Conservation (phyloP, 2,888 invertebrate species). For the Platerodrilus igneus region DNA sequence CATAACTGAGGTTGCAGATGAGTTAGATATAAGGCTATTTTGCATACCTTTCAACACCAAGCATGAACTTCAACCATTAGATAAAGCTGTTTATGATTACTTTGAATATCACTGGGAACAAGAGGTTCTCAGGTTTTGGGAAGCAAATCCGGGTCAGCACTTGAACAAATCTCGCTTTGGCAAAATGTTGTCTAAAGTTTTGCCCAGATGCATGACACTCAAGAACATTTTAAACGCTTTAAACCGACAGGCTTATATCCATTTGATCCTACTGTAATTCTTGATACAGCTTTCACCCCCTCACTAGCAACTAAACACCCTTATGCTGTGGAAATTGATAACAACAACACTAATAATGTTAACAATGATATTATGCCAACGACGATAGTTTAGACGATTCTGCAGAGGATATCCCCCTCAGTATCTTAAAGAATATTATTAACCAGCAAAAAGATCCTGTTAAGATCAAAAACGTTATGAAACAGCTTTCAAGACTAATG, state of each 20-base stretch:
- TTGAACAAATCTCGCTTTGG: slow-evolving; percentile 25
- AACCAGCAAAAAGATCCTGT: too few relatives aligned
- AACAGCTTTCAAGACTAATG: too few relatives aligned
- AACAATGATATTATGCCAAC: too few relatives aligned
- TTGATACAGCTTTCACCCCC: slow-evolving; percentile 33
- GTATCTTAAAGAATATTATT: too few relatives aligned
- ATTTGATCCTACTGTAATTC: slow-evolving; percentile 31
- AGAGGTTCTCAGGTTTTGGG: slow-evolving; percentile 19
- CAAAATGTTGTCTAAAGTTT: slow-evolving; percentile 27
- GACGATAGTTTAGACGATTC: too few relatives aligned
- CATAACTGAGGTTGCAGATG: slow-evolving; percentile 25
- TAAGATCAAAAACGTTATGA: too few relatives aligned
- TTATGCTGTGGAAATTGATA: too few relatives aligned
- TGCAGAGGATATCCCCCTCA: too few relatives aligned
- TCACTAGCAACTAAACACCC: too few relatives aligned
- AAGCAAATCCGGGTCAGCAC: slow-evolving; percentile 17
- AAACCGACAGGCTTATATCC: slow-evolving; percentile 31
- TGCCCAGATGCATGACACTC: slow-evolving; percentile 30
- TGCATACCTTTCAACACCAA: slow-evolving; percentile 26
- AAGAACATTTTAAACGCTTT: slow-evolving; percentile 31
- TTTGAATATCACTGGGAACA: slow-evolving; percentile 28
- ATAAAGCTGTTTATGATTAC: slow-evolving; percentile 22
- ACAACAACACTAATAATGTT: too few relatives aligned
- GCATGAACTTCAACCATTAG: slow-evolving; percentile 23
- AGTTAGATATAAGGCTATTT: slow-evolving; percentile 21